Percentiles rank a stretch among this genome's conserved stretches.
These are phyloP conservation scores for Drosophila algonquin DNA, from an alignment of 2,888 invertebrate species.

Conservation along the genomic window DNA sequence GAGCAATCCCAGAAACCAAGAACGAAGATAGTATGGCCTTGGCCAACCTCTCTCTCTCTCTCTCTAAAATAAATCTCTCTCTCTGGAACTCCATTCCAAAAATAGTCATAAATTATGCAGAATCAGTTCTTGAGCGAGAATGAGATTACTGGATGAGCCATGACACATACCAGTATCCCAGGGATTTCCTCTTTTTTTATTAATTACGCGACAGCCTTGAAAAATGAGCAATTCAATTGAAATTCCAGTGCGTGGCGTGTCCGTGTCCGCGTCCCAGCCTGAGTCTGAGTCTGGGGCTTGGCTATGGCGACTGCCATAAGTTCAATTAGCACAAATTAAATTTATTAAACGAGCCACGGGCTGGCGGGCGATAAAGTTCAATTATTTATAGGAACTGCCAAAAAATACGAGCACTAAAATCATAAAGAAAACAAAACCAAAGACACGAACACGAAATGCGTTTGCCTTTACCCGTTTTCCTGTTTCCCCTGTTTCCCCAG, in stretches of 20 bases:
- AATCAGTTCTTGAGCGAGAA: constrained; percentile 14
- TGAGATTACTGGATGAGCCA: constrained; percentile 10
- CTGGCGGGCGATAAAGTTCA: constrained; percentile 60
- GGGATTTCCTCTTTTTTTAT: constrained; percentile 27
- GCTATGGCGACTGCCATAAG: constrained; percentile 41
- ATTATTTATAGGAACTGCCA: constrained; percentile 73
- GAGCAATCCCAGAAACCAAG: constrained; percentile 2
- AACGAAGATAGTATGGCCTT: too few relatives aligned
- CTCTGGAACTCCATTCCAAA: background rate
- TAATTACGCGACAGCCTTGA: constrained; percentile 48
- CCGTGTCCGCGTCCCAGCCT: constrained; percentile 7
- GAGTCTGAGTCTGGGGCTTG: background rate
- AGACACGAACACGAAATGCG: constrained; percentile 41
- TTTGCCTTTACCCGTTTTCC: constrained; percentile 28
- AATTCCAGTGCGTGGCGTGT: constrained; percentile 41
- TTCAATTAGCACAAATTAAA: constrained; percentile 78
- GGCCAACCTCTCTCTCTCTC: too few relatives aligned
- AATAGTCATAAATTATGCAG: constrained; percentile 14
- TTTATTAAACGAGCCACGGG: constrained; percentile 67
- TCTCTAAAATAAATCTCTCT: too few relatives aligned
- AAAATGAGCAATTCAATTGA: constrained; percentile 56
- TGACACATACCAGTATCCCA: constrained; percentile 12
- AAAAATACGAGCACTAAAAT: constrained; percentile 49
- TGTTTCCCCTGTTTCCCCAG: too few relatives aligned
- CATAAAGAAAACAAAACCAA: constrained; percentile 57